Percentiles rank a stretch among this genome's conserved stretches.
phyloP scores from a whole-genome alignment of 2,113 vertebrate genomes.

The Mesocricetus auratus region DNA sequence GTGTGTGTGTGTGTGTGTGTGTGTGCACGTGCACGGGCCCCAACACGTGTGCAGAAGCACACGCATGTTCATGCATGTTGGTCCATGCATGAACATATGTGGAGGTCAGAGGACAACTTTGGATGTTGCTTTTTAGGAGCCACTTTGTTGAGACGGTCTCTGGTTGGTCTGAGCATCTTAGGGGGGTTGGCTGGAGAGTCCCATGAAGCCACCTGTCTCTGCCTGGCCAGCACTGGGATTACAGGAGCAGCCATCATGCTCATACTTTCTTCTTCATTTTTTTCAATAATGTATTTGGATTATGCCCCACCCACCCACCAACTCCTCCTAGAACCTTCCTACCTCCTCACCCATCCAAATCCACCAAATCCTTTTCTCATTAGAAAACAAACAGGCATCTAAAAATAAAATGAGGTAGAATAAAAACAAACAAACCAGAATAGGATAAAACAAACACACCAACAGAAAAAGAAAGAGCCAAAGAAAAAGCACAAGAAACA shows the following conservation, averaged over 20 bases:
- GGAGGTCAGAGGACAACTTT: background rate
- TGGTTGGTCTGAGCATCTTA: background rate
- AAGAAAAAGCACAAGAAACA: background rate
- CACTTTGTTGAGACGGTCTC: background rate
- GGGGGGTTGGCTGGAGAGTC: background rate
- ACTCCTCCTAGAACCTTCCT: background rate
- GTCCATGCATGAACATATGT: too few species aligned
- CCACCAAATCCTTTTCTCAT: background rate
- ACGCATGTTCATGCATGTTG: background rate
- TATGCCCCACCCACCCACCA: background rate
- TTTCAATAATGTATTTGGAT: background rate
- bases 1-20: too few species aligned
- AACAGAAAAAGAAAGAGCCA: background rate
- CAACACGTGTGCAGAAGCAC: background rate
- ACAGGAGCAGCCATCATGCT: too few species aligned
- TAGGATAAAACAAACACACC: background rate
- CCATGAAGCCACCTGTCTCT: too few species aligned
- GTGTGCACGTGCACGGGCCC: rapidly evolving
- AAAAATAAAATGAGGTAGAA: background rate
- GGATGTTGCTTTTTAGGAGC: background rate
- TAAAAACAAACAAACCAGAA: background rate
- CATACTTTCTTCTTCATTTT: background rate
- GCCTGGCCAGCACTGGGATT: background rate
- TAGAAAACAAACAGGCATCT: background rate
- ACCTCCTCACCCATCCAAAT: background rate